Percentiles rank a stretch among this genome's conserved stretches.
These are phyloP conservation scores for Tauraco hartlaubi DNA, from an alignment of 2,797 vertebrate genomes.

Conservation along the genomic window DNA sequence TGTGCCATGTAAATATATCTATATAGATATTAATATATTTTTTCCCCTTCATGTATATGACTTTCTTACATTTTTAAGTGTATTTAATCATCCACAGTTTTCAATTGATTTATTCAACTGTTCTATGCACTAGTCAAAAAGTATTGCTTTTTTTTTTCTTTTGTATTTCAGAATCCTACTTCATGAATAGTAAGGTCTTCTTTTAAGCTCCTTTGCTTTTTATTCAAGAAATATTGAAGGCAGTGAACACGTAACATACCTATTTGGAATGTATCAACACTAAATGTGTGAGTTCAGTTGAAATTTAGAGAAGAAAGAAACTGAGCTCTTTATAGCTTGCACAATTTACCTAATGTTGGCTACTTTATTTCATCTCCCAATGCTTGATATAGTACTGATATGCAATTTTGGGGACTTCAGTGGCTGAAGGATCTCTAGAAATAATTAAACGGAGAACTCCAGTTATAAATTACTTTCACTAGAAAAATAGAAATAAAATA, in stretches of 20 bases:
- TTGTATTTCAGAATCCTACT: background rate
- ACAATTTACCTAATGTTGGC: background rate
- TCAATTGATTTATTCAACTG: background rate
- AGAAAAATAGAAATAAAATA: background rate
- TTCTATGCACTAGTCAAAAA: background rate
- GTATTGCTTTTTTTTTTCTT: background rate
- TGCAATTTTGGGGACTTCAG: background rate
- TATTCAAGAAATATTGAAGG: background rate
- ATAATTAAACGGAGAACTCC: background rate
- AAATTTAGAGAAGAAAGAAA: background rate
- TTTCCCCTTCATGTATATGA: background rate
- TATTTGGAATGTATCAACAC: fast-evolving
- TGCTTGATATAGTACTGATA: background rate
- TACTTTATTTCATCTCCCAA: background rate
- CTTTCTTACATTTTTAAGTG: background rate
- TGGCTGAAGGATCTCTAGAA: background rate
- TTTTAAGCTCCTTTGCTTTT: background rate
- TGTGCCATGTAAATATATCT: background rate
- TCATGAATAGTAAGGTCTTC: background rate
- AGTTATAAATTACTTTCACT: background rate
- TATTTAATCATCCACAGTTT: background rate
- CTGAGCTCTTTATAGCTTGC: background rate
- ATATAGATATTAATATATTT: background rate
- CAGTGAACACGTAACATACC: background rate
- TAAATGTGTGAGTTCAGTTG: background rate